phyloP scores from a whole-genome alignment of 2,797 vertebrate species.

The Siniperca scherzeri region DNA sequence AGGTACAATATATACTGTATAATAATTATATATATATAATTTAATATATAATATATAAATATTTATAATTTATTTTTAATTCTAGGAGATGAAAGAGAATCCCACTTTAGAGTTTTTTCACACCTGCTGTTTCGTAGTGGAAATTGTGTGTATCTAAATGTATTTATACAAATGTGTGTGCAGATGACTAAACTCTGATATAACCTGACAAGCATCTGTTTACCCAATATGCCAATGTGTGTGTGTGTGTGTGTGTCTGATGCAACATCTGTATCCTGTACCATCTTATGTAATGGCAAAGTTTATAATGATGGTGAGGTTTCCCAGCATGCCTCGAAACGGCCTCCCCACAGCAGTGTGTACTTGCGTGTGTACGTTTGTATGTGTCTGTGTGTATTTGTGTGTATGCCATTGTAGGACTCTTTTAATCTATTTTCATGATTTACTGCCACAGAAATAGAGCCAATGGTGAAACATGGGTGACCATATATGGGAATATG shows the following conservation, averaged over 20 bases:
- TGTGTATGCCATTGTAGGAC: not conserved
- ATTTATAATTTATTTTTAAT: not conserved
- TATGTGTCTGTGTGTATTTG: constrained; percentile 24
- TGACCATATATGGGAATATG: constrained; percentile 20
- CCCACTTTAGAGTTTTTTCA: not conserved
- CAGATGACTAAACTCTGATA: constrained; percentile 26
- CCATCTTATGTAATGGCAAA: constrained; percentile 49
- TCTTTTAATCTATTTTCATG: constrained; percentile 38
- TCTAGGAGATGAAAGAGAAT: not conserved
- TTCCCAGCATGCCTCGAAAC: constrained; percentile 32
- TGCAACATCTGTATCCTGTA: constrained; percentile 65
- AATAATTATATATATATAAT: not conserved
- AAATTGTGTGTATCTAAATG: constrained; percentile 19
- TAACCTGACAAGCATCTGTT: constrained; percentile 46
- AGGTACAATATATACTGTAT: not conserved
- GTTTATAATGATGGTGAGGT: constrained; percentile 7
- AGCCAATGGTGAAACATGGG: constrained; percentile 15
- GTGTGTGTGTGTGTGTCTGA: constrained; percentile 25
- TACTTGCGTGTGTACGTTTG: not conserved
- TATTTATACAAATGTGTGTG: not conserved
- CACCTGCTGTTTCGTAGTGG: not conserved
- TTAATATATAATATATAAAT: too few relatives aligned
- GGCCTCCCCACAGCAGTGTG: constrained; percentile 13
- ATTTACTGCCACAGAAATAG: constrained; percentile 45
- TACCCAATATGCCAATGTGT: not conserved